Conservation (phyloP, 2,113 vertebrate genomes). For the Willisornis vidua region DNA sequence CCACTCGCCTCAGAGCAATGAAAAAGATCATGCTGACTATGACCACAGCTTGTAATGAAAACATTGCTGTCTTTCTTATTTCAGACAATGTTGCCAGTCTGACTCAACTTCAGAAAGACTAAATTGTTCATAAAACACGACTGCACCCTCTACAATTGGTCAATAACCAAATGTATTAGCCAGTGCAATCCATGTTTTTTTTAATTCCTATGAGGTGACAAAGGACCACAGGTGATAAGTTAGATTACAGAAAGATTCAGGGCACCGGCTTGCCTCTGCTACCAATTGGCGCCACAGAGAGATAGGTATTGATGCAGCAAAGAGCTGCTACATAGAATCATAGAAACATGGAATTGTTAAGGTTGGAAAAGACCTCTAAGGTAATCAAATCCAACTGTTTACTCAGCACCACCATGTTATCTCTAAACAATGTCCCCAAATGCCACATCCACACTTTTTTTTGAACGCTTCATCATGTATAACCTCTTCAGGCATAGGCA, state of each 20-base stretch:
- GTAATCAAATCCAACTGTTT: no score
- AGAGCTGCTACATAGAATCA: background rate
- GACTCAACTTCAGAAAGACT: background rate
- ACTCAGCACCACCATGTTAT: background rate
- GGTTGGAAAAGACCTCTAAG: background rate
- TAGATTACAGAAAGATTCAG: background rate
- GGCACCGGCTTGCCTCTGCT: background rate
- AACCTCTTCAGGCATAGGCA: background rate
- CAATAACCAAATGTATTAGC: background rate
- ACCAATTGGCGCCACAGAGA: background rate
- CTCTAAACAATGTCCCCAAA: background rate
- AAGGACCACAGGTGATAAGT: background rate
- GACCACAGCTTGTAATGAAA: background rate
- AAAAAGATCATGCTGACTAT: background rate
- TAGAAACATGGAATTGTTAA: background rate
- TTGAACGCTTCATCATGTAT: rapidly evolving
- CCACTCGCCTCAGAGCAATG: background rate
- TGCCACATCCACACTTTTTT: rapidly evolving
- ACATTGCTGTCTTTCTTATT: background rate
- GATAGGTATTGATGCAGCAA: background rate
- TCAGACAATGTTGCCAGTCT: background rate
- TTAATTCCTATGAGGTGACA: background rate
- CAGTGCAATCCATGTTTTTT: background rate
- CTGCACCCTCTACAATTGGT: background rate
- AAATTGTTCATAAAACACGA: background rate